These are phyloP conservation scores for Fundulus diaphanus DNA, from an alignment of 2,797 vertebrate species.

Conservation along the genomic window DNA sequence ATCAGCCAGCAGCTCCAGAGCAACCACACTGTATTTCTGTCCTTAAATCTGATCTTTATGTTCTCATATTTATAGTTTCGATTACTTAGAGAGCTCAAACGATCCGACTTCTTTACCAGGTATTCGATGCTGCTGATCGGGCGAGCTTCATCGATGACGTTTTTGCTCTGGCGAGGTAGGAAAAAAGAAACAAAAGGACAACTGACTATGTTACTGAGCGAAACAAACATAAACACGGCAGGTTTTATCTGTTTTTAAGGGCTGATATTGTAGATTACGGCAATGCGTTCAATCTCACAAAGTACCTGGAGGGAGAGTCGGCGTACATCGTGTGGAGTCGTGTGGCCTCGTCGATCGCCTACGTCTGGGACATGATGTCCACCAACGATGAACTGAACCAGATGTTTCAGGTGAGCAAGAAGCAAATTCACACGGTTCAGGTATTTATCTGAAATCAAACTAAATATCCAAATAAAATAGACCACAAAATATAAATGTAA, in stretches of 20 bases:
- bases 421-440: background rate
- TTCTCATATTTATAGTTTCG: background rate
- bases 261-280: conserved; percentile 84
- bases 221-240: background rate
- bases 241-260: conserved; percentile 70
- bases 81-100: background rate
- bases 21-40: conserved; percentile 74
- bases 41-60: background rate
- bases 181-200: background rate
- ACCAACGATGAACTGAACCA: conserved; percentile 80
- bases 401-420: conserved; percentile 84
- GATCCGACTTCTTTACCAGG: conserved; percentile 51
- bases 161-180: conserved; percentile 92
- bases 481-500: background rate
- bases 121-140: conserved; percentile 82
- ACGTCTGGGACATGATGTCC: conserved; percentile 88
- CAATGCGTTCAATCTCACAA: conserved; percentile 85
- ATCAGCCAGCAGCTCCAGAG: conserved; percentile 75
- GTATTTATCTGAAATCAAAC: background rate
- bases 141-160: conserved; percentile 91
- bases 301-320: conserved; percentile 84
- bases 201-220: background rate
- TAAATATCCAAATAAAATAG: background rate
- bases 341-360: conserved; percentile 83
- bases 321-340: conserved; percentile 90